Base-by-base conservation (phyloP, 2,797 vertebrate species). In the Paguma larvata region DNA sequence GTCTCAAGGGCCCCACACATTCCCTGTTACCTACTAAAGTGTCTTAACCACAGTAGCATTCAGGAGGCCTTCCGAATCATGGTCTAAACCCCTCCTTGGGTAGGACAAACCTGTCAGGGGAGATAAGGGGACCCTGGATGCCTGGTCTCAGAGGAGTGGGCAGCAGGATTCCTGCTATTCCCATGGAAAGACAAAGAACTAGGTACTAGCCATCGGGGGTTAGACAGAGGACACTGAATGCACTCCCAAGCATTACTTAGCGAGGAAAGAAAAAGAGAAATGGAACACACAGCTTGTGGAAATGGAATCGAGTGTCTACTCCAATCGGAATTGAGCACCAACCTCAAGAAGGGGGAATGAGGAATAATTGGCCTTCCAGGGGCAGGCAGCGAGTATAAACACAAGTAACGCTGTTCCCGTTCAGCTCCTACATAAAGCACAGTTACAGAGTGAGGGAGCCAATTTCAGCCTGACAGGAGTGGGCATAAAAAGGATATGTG, bases 381-480 rank as follows among this genome's bases (percentile, higher is more conserved):
- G 53, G 16, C 25, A 4, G 77, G 59, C 72, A 89, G 77, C n/a
- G 68, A 89, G 82, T 88, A 18, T 3, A 91, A 95, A 83, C 80
- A 91, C 65, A 72, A 85, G 78, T 46, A 62, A 85, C 2, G 3
- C 13, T 65, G 15, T 32, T 85, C 56, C 86, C 44, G 15, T 89
- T 89, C 94, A 87, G 86, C 59, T 93, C 92, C 94, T 23, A 25
- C 56, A 92, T 84, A 97, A 98, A 97, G 95, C 96, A 97, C 75
- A 46, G 94, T 92, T 97, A 97, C 0, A 0, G 95, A 92, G 85
- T 90, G 86, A 80, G 8, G 1, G 97, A 94, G 85, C 87, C 97
- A 89, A 97, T 97, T 97, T 87, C 88, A 41, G 85, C 85, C 48
- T 89, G 95, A 96, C 97, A 96, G 92, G 87, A 93, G 65, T 15